Base-by-base conservation (phyloP, 2,797 vertebrate genomes). In the Zenarchopterus dispar region DNA sequence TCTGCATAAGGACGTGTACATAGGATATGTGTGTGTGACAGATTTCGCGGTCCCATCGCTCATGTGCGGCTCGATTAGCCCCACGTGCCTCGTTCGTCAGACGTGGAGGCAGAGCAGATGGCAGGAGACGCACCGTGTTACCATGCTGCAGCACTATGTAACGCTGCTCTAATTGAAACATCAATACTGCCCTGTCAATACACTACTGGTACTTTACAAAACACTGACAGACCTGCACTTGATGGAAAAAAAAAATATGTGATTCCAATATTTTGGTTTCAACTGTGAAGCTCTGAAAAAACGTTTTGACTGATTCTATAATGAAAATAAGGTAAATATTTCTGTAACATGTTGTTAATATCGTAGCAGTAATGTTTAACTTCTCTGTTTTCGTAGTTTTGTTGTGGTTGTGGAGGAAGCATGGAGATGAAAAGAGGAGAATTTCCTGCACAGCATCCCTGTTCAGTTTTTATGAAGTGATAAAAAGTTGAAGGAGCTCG, bases 141-240 rank as follows among this genome's bases (percentile, higher is more conserved):
- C 89, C 87, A 86, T 73, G 89, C 89, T 85, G 88, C 79, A 58
- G 85, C 86, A 75, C 89, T 83, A 90, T 89, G 92, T 93, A 92
- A 91, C 87, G 79, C 75, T 58, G 70, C 85, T 89, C 87, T 93
- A 94, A 94, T 93, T 93, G 90, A 93, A 93, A 94, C 92, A 93
- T 93, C 91, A 93, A 93, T 92, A 92, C 86, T 78, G 82, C 56
- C 77, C 87, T 87, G 89, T 90, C 91, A 89, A 91, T 91, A 91
- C 75, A 74, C 87, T 65, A 84, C 69, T 52, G 84, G 83, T 86
- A 78, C 85, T 87, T 80, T 78, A 84, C 85, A 74, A 76, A 84
- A 80, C 55, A 81, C 78, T 84, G 68, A 43, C 71, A 75, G 67
- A 82, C 80, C 56, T 68, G 72, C 70, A 70, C 80, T 80, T 73